Conservation (phyloP, 2,888 invertebrate genomes). For the Caenorhabditis sp. region DNA sequence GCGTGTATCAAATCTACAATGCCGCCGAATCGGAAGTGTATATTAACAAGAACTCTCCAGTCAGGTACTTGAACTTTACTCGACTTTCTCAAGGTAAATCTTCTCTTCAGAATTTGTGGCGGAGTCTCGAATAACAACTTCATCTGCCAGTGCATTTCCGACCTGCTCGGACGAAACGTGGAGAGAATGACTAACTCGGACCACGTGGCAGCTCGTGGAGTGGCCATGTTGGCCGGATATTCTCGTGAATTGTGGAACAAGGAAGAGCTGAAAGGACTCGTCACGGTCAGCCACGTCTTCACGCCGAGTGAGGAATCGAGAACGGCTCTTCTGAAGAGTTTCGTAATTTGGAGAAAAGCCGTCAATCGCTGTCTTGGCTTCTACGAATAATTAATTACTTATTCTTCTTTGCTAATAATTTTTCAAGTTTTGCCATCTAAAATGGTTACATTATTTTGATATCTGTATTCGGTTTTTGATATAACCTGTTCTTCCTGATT, state of each 20-base stretch:
- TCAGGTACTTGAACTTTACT: no score
- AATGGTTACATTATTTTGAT: not conserved
- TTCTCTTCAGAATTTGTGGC: no score
- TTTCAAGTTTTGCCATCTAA: not conserved
- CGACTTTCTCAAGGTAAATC: not conserved
- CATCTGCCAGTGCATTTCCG: conserved; percentile 89
- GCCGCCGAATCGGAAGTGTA: conserved; percentile 86
- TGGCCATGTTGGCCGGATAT: conserved; percentile 89
- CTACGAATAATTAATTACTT: conserved; percentile 53
- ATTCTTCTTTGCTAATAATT: not conserved
- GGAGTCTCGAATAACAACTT: conserved; percentile 97
- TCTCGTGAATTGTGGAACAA: conserved; percentile 83
- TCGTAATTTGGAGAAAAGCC: conserved; percentile 67
- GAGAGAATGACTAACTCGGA: conserved; percentile 87
- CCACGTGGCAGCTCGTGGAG: conserved; percentile 84
- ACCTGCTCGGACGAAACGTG: conserved; percentile 86
- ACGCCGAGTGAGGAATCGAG: conserved; percentile 49
- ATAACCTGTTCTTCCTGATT: not conserved
- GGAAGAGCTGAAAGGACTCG: conserved; percentile 54
- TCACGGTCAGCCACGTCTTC: conserved; percentile 63
- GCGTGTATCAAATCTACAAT: conserved; percentile 86
- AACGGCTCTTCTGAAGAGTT: conserved; percentile 56
- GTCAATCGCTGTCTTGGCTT: conserved; percentile 66
- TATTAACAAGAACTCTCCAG: conserved; percentile 78
- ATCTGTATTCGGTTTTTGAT: conserved; percentile 12